Conservation (phyloP, 2,797 vertebrate species). For the Petrocephalus schoutedeni region DNA sequence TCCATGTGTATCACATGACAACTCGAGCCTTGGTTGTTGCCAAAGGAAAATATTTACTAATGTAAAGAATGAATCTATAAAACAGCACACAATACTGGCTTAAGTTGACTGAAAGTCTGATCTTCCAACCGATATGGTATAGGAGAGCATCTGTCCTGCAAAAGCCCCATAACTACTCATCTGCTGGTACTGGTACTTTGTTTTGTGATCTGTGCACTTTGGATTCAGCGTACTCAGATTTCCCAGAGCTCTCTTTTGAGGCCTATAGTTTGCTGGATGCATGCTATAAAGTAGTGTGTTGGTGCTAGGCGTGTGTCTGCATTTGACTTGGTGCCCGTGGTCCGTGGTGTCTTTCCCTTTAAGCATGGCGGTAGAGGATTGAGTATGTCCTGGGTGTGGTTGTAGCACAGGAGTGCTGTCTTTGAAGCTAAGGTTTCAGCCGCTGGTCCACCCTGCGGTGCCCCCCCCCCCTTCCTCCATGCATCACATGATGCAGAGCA, state of each 20-base stretch:
- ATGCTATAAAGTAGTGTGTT: background rate
- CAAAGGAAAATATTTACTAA: background rate
- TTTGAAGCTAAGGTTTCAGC: background rate
- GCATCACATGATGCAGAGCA: background rate
- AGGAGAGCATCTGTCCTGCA: background rate
- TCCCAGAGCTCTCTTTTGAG: background rate
- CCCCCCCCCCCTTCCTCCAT: background rate
- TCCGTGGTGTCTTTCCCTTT: background rate
- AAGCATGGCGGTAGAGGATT: background rate
- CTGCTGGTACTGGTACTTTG: background rate
- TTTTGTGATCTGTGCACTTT: background rate
- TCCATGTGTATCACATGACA: background rate
- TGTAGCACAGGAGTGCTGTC: background rate
- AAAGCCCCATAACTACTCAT: background rate
- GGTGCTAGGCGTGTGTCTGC: background rate
- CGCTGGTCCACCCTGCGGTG: background rate
- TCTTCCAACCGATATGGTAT: background rate
- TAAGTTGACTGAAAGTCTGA: background rate
- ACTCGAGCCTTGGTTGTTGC: background rate
- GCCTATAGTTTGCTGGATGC: background rate
- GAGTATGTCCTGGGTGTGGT: background rate
- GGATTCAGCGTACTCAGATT: background rate
- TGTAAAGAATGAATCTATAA: background rate
- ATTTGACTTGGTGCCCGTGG: background rate
- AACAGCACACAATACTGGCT: background rate